Percentiles rank a stretch among this genome's conserved stretches.
These are phyloP conservation scores for Nemoura dubitans DNA, from an alignment of 2,888 invertebrate genomes.

Conservation along the genomic window DNA sequence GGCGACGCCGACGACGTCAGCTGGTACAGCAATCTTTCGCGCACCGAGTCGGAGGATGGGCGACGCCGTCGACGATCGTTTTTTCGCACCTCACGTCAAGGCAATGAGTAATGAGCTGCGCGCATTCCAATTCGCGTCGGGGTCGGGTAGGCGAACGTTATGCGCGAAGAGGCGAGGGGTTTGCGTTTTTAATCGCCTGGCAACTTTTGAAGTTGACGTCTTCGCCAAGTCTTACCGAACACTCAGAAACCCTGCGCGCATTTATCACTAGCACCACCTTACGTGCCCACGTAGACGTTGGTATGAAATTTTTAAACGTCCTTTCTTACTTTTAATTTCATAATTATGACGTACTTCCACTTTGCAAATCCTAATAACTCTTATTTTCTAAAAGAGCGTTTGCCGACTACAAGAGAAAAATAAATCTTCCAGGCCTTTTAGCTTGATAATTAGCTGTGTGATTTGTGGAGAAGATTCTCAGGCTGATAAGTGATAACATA, in stretches of 20 bases:
- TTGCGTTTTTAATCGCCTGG: too few relatives aligned
- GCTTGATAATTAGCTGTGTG: background rate
- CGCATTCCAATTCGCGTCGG: background rate
- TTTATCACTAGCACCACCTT: background rate
- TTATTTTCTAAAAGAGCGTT: background rate
- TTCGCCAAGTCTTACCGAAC: too few relatives aligned
- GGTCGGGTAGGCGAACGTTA: background rate
- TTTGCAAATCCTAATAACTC: background rate
- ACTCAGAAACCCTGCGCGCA: too few relatives aligned
- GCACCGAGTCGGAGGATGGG: too few relatives aligned
- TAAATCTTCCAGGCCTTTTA: background rate
- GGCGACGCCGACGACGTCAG: background rate
- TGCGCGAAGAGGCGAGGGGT: background rate
- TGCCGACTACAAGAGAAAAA: background rate
- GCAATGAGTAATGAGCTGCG: background rate
- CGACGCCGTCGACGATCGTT: background rate
- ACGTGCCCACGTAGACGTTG: background rate
- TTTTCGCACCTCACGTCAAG: background rate
- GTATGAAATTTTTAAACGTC: background rate
- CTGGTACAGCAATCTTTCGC: too few relatives aligned
- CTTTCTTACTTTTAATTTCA: background rate
- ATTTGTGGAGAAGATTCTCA: constrained; percentile 1
- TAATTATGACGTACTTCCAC: background rate
- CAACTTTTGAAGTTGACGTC: too few relatives aligned
- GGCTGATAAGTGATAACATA: background rate